Conservation (phyloP, 2,797 vertebrate genomes). For the Tokudaia muenninki region DNA sequence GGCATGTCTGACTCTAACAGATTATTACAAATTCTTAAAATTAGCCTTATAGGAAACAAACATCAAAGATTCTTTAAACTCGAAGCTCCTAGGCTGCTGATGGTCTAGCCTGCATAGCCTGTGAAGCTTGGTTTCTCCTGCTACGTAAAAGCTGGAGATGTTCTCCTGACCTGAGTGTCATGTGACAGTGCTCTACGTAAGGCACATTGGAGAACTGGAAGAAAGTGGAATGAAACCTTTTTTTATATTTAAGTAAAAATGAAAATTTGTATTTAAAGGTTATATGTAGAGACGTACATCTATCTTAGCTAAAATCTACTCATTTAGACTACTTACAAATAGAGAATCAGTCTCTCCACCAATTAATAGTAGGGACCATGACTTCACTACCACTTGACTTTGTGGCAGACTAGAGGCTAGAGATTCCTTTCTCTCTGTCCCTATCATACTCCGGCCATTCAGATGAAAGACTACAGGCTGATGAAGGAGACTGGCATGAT, state of each 20-base stretch:
- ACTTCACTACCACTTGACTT: neutral
- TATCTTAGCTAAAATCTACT: conserved; percentile 39
- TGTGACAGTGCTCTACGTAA: neutral
- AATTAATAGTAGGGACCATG: neutral
- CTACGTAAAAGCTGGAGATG: neutral
- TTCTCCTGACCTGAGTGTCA: neutral
- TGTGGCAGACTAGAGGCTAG: neutral
- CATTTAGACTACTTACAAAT: neutral
- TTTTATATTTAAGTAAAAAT: neutral
- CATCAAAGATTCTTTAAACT: neutral
- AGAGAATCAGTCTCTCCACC: neutral
- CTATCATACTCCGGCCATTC: neutral
- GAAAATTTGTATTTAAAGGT: conserved; percentile 21
- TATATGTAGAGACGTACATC: neutral
- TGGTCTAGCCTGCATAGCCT: neutral
- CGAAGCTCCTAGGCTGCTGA: neutral
- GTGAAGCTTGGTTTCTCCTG: conserved; percentile 7
- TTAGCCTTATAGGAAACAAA: neutral
- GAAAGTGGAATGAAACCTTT: conserved; percentile 11
- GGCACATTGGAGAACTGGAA: conserved; percentile 19
- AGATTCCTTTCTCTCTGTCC: conserved; percentile 16
- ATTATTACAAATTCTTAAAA: conserved; percentile 11
- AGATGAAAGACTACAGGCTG: conserved; percentile 11
- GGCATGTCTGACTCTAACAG: neutral
- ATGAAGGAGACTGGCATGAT: neutral